Base-by-base conservation (phyloP, 2,888 invertebrate species). In the Erannis defoliaria region DNA sequence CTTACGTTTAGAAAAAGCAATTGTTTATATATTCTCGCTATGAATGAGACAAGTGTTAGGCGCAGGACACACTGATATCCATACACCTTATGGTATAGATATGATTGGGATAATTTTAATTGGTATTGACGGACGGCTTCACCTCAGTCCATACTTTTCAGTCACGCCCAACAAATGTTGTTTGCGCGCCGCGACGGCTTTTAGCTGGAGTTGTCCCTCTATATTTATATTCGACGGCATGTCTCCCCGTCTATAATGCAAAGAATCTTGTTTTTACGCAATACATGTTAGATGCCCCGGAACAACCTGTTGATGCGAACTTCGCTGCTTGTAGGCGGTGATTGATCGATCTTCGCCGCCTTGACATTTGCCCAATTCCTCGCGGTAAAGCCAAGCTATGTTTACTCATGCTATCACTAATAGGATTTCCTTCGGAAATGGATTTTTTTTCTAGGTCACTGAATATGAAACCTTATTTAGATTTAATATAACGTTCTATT, bases 221-320 rank as follows among this genome's bases (percentile, higher is more conserved):
- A 16, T 26, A 9, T 26, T 2, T 38, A 18, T 40, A 51, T 40
- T 50, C 40, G 5, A 29, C n/a, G 9, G 8, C 3, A 55, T 45
- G 67, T 61, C 61, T 51, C 35, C 14, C 53, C 53, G 70, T 23
- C 26, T 51, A 40, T 42, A 51, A 40, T 42, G 46, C 29, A 53
- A 62, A 64, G 80, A 81, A 81, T 80, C 78, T 70, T 26, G 77
- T 70, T 65, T 73, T 81, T 80, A 80, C 76, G 80, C 75, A 80
- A 81, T 55, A 51, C 55, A 61, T 64, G 66, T 64, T 62, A 60
- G 61, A 63, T 63, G 46, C 46, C 49, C 54, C 33, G 66, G 48
- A 67, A 66, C 70, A 72, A 77, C 66, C 64, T 66, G 66, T 65
- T 69, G 64, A 29, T 18, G 58, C 33, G 45, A 46, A 31, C 60